These are phyloP conservation scores for Sesamia nonagrioides DNA, from an alignment of 1,140 invertebrate species.

Conservation along the genomic window DNA sequence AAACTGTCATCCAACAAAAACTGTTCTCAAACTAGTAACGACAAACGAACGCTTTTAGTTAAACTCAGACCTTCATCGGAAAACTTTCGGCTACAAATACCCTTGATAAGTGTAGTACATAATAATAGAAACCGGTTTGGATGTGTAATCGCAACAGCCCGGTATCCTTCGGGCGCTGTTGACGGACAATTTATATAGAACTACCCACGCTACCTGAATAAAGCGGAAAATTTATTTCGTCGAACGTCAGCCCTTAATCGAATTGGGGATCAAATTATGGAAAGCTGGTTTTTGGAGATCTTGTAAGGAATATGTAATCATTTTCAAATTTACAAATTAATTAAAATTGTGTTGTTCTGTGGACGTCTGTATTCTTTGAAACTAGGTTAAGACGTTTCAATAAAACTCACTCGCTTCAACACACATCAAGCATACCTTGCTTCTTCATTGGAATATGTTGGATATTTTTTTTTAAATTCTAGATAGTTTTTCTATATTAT, in stretches of 20 bases:
- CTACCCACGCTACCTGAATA: constrained; percentile 24
- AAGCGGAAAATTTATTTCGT: constrained; percentile 30
- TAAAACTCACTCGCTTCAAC: neutral
- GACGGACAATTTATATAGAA: constrained; percentile 44
- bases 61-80: constrained; percentile 17
- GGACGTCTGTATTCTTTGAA: neutral
- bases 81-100: constrained; percentile 2
- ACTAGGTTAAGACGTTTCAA: neutral
- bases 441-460: neutral
- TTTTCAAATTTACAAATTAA: neutral
- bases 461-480: neutral
- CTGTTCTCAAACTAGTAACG: constrained; percentile 12
- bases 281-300: neutral
- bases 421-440: neutral
- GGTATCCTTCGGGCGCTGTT: constrained; percentile 30
- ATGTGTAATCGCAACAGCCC: constrained; percentile 40
- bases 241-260: constrained; percentile 24
- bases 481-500: too few relatives aligned
- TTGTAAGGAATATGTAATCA: neutral
- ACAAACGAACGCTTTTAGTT: constrained; percentile 36
- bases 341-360: neutral
- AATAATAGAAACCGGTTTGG: constrained; percentile 27
- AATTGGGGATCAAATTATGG: constrained; percentile 34
- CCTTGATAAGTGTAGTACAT: constrained; percentile 35
- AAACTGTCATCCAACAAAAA: constrained; percentile 31